phyloP scores from a whole-genome alignment of 2,113 vertebrate species.

The Rostratula benghalensis region DNA sequence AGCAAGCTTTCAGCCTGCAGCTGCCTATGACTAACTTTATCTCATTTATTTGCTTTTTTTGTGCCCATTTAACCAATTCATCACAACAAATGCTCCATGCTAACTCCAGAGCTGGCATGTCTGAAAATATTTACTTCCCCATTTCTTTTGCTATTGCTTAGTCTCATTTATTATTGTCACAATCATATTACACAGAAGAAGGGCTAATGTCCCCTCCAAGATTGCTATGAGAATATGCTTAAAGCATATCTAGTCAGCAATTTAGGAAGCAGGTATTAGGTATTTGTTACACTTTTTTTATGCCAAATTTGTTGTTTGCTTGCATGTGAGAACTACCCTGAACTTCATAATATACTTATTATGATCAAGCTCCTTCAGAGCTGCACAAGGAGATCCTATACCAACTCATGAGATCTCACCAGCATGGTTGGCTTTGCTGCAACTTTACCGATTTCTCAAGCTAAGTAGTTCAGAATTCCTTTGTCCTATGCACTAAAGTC shows the following conservation, averaged over 20 bases:
- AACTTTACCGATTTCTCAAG: fast-evolving
- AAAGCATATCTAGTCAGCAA: not conserved
- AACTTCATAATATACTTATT: not conserved
- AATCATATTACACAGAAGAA: not conserved
- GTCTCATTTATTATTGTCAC: not conserved
- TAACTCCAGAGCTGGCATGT: not conserved
- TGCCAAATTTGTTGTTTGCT: not conserved
- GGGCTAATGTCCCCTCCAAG: not conserved
- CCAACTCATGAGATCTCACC: not conserved
- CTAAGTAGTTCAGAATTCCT: not conserved
- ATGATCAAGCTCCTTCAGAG: not conserved
- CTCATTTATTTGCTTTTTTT: not conserved
- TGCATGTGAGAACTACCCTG: not conserved
- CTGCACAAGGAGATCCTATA: not conserved
- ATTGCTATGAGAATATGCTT: not conserved
- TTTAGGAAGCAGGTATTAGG: not conserved
- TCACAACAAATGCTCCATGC: not conserved
- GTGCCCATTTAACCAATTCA: not conserved
- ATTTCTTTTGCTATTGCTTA: not conserved
- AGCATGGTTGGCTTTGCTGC: not conserved
- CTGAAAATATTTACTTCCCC: not conserved
- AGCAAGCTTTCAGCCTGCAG: not conserved
- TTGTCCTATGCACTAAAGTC: not conserved
- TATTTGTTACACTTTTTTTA: not conserved
- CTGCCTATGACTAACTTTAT: not conserved